A percentile compares a stretch with the other conserved stretches of the same genome.
These are phyloP conservation scores for Heliconius hewitsoni DNA, from an alignment of 1,140 invertebrate species.

Conservation along the genomic window DNA sequence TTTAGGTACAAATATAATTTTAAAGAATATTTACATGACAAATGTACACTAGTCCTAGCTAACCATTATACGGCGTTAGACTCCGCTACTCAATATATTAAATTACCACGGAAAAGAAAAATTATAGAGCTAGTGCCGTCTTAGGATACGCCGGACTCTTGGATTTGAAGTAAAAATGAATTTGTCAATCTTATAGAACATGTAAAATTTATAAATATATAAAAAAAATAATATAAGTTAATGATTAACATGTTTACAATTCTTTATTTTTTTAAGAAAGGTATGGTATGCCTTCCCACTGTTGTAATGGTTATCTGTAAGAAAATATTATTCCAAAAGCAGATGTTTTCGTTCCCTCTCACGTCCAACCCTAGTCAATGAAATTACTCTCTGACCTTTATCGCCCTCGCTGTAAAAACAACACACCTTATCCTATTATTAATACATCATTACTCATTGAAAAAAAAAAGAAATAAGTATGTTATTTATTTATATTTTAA, in stretches of 20 bases:
- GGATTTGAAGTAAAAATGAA: too few species aligned
- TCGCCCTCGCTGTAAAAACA: slow-evolving; percentile 20
- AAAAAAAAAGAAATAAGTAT: too few species aligned
- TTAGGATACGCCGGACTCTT: too few species aligned
- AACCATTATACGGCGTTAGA: background rate
- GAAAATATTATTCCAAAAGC: background rate
- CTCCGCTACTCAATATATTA: background rate
- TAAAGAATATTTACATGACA: background rate
- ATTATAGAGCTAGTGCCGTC: background rate
- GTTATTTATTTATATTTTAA: too few species aligned
- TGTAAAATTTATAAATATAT: too few species aligned
- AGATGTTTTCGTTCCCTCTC: slow-evolving; percentile 15
- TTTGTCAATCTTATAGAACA: too few species aligned
- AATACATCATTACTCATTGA: background rate
- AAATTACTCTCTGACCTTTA: slow-evolving; percentile 26
- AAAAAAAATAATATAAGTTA: too few species aligned
- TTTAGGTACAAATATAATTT: too few species aligned
- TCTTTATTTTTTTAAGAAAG: background rate
- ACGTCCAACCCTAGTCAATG: slow-evolving; percentile 23
- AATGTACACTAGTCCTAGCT: too few species aligned
- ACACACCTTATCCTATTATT: background rate
- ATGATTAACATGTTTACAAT: too few species aligned
- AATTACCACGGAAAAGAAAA: background rate
- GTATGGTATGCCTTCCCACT: background rate
- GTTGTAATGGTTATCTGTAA: background rate